Percentiles rank a stretch among this genome's conserved stretches.
Evolutionary conservation across 2,113 vertebrate genomes (phyloP).

Genomic region (Plecturocebus donacophilus): DNA sequence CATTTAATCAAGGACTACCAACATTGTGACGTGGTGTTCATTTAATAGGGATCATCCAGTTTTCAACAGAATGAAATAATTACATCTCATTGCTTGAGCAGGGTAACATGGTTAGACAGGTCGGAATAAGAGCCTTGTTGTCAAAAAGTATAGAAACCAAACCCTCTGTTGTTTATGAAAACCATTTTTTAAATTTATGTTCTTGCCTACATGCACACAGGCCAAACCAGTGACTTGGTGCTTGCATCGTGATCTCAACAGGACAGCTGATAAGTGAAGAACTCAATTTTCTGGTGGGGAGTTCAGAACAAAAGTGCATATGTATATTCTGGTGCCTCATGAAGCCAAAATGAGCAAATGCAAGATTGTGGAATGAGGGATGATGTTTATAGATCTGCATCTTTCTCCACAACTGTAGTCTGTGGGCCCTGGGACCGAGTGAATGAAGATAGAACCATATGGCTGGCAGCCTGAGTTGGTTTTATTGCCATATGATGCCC

Average conservation of each 20-base stretch:
- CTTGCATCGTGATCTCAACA: accelerated
- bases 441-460: accelerated
- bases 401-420: neutral
- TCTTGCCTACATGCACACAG: neutral
- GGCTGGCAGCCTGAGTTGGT: neutral
- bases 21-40: accelerated
- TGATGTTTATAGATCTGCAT: accelerated
- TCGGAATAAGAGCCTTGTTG: neutral
- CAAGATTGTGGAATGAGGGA: neutral
- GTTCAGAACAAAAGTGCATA: accelerated
- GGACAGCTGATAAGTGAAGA: no score
- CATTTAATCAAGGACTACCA: neutral
- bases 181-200: neutral
- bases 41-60: accelerated
- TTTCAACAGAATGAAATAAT: neutral
- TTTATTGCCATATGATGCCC: accelerated
- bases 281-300: accelerated
- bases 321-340: accelerated
- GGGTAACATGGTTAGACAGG: neutral
- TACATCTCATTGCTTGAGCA: neutral
- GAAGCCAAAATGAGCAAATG: neutral
- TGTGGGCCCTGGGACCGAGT: accelerated
- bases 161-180: neutral
- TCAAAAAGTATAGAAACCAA: neutral
- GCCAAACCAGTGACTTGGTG: neutral